Base-by-base conservation (phyloP, 1,140 invertebrate species). In the Octopus bimaculoides region DNA sequence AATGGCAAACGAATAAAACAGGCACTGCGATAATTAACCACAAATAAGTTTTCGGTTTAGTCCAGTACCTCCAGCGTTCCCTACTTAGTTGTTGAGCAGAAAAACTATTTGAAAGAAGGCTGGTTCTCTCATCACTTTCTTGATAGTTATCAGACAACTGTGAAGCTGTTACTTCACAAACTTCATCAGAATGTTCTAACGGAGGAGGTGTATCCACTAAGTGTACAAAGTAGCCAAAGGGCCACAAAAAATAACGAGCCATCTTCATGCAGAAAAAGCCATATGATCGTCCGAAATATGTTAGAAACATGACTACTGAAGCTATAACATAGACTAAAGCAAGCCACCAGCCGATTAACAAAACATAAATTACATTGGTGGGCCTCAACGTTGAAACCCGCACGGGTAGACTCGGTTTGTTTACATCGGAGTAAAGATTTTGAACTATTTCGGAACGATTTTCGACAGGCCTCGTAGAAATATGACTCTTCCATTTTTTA, bases 401-500 rank as follows among this genome's bases (percentile, higher is more conserved):
- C 9, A 84, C 81, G 54, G 81, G 78, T 75, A 83, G 82, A 20
- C 85, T 77, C 76, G 83, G 82, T 12, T 6, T 8, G 61, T 84
- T 84, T 14, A 86, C 80, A 80, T 89, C 87, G 12, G 83, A 82
- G 78, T 89, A 89, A 14, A 89, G 80, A 78, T 86, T 84, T 80
- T 89, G 83, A 8, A 89, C 86, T 69, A 88, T 86, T 53, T 88
- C 85, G 54, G 88, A 89, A 77, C 87, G 77, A 6, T 80, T 82
- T 52, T 80, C 80, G 71, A 89, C 79, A 9, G 87, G 87, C 10
- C 88, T 80, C n/a, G 84, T 75, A 4, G 87, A 88, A 74, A 89
- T 85, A 83, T 89, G 88, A 78, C 88, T 86, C 80, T 89, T 89
- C 88, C 88, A 89, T 78, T 87, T 89, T 75, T 87, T 88, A 66